Evolutionary conservation across 2,797 vertebrate genomes (phyloP).

Genomic region (Falco cherrug): DNA sequence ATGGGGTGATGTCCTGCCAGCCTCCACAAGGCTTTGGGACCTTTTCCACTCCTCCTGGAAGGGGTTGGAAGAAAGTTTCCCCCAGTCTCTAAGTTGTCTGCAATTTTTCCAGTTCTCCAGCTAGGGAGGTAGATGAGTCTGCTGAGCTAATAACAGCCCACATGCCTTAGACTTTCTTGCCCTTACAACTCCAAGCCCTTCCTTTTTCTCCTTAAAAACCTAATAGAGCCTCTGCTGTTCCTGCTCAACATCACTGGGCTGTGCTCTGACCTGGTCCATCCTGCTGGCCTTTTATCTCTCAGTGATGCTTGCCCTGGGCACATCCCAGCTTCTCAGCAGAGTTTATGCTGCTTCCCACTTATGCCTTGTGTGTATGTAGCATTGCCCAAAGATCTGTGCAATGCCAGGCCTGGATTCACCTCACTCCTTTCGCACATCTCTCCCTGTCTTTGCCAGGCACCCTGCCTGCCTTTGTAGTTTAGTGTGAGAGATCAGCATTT

Average conservation of each 20-base stretch:
- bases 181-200: not conserved
- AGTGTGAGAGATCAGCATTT: not conserved
- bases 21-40: not conserved
- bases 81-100: not conserved
- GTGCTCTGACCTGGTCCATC: not conserved
- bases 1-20: not conserved
- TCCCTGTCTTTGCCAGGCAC: not conserved
- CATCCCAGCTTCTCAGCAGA: fast-evolving
- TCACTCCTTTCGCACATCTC: fast-evolving
- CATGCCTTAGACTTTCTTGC: not conserved
- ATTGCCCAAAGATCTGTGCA: not conserved
- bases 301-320: not conserved
- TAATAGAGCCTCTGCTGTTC: not conserved
- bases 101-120: not conserved
- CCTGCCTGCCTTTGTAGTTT: not conserved
- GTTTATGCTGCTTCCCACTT: fast-evolving
- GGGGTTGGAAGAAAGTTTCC: not conserved
- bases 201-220: not conserved
- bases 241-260: not conserved
- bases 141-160: not conserved
- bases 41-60: not conserved
- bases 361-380: fast-evolving
- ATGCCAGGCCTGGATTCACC: not conserved
- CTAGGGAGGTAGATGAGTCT: not conserved
- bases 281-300: not conserved